Evolutionary conservation across 2,113 vertebrate genomes (phyloP).

Genomic region (Nibea albiflora): DNA sequence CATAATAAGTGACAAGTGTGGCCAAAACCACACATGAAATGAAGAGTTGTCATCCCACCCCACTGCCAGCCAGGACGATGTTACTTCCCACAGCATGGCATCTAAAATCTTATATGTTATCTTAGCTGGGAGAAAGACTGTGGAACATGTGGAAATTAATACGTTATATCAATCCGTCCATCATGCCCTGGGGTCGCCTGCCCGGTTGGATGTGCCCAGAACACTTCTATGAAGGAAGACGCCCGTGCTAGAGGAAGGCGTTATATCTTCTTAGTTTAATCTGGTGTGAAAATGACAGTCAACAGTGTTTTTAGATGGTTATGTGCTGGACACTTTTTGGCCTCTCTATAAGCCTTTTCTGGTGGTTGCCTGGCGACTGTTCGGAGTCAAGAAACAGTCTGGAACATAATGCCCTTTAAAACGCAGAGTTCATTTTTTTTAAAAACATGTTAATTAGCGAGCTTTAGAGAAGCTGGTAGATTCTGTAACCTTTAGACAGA

Average conservation of each 20-base stretch:
- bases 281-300: neutral
- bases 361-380: neutral
- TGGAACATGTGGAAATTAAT: neutral
- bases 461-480: neutral
- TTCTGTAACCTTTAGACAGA: neutral
- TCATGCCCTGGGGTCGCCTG: no score
- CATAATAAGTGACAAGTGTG: constrained; percentile 13
- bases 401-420: neutral
- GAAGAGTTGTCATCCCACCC: neutral
- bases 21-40: neutral
- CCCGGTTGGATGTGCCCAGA: no score
- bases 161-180: no score
- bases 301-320: no score
- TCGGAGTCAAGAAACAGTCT: neutral
- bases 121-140: neutral
- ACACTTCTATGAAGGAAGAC: no score
- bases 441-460: neutral
- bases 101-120: neutral
- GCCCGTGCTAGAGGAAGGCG: no score
- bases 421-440: neutral
- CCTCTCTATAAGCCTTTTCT: neutral
- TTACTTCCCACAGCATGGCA: neutral
- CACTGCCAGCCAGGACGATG: neutral
- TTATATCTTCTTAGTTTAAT: neutral
- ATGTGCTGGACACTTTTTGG: no score